Evolutionary conservation across 64 coral and sea anemone genomes (phyloP).

Genomic region (Pocillopora damicornis): DNA sequence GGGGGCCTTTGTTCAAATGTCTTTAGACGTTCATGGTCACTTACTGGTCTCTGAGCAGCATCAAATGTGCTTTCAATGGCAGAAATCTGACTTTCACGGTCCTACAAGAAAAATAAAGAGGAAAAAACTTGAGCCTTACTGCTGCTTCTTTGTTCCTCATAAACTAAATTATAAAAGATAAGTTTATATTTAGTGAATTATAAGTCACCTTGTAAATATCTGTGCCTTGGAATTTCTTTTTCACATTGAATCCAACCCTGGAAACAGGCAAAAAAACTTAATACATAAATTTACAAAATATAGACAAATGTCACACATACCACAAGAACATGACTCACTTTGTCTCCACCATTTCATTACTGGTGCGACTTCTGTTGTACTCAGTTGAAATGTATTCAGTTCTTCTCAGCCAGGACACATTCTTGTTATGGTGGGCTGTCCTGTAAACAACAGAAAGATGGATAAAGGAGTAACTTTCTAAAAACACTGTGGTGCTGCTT

Average conservation of each 20-base stretch:
- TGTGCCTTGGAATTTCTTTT: conserved; percentile 96
- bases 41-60: conserved; percentile 93
- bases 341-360: conserved; percentile 97
- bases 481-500: no score
- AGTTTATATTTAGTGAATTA: not conserved
- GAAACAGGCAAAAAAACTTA: conserved; percentile 1
- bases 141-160: not conserved
- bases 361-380: conserved; percentile 92
- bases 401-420: conserved; percentile 94
- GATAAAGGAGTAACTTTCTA: no score
- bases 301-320: not conserved
- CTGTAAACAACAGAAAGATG: conserved; percentile 17
- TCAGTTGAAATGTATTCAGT: conserved; percentile 98
- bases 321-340: conserved; percentile 49
- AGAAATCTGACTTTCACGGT: conserved; percentile 91
- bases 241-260: conserved; percentile 95
- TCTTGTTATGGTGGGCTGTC: conserved; percentile 96
- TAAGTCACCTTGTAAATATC: conserved; percentile 90
- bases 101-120: conserved; percentile 27
- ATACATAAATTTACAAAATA: not conserved
- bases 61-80: conserved; percentile 97
- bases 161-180: not conserved
- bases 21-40: not conserved
- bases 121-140: not conserved
- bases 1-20: no score